A percentile compares a stretch with the other conserved stretches of the same genome.
Conservation (phyloP, 2,113 vertebrate species). For the Sphaerodactylus townsendi region DNA sequence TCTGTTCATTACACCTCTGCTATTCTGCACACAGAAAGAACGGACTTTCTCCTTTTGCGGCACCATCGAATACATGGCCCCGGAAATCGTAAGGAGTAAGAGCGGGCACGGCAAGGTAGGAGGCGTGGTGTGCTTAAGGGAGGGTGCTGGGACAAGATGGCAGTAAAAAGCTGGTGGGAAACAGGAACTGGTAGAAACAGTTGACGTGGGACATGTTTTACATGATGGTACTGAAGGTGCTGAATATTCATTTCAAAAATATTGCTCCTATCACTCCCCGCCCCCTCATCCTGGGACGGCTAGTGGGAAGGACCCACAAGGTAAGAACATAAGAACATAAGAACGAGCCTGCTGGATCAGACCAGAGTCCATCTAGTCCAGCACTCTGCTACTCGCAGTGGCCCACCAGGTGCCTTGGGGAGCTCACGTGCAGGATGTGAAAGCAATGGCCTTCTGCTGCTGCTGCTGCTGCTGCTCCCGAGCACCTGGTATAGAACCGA, state of each 20-base stretch:
- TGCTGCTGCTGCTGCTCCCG: too few relatives aligned
- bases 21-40: slow-evolving; percentile 75
- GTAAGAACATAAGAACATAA: too few relatives aligned
- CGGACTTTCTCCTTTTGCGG: slow-evolving; percentile 93
- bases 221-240: too few relatives aligned
- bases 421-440: too few relatives aligned
- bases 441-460: too few relatives aligned
- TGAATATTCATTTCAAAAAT: not conserved
- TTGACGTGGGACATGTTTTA: not conserved
- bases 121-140: not conserved
- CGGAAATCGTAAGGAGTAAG: slow-evolving; percentile 90
- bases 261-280: not conserved
- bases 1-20: not conserved
- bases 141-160: not conserved
- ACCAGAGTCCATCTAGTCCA: too few relatives aligned
- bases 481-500: too few relatives aligned
- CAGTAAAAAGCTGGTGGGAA: not conserved
- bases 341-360: too few relatives aligned
- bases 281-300: not conserved
- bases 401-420: too few relatives aligned
- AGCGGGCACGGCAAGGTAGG: slow-evolving; percentile 89
- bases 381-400: too few relatives aligned
- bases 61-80: slow-evolving; percentile 94
- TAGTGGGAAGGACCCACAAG: not conserved
- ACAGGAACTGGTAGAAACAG: not conserved